Base-by-base conservation (phyloP, 2,797 vertebrate genomes). In the Acipenser oxyrinchus region DNA sequence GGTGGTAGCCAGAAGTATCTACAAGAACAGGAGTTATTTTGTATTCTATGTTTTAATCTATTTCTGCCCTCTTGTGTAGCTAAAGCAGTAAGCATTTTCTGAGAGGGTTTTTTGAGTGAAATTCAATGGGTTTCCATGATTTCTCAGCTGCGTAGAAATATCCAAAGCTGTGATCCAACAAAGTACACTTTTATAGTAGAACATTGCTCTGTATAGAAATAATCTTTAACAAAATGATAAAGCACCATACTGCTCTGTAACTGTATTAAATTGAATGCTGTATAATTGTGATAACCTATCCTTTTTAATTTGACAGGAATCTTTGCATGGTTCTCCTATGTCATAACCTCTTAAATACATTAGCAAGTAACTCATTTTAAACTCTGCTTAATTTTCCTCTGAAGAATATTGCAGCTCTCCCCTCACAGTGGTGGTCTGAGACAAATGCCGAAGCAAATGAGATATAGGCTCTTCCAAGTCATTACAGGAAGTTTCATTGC, bases 401-500 rank as follows among this genome's bases (percentile, higher is more conserved):
- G 62, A 69, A 67, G 67, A 53, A 66, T 51, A 69, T 66, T 73
- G 60, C 63, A 71, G 60, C 67, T 70, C 55, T 66, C 67, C 67
- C 64, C 65, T 57, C 58, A 67, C 60, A 71, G 60, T 68, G 64
- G 66, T 68, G 11, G 52, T 55, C 60, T 60, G 58, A 62, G 63
- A 63, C 57, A 65, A 64, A 64, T 53, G 15, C 60, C 66, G 60
- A 59, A 69, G 49, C 58, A 84, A 74, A 74, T 74, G 68, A 69
- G 76, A 75, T 63, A 82, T 78, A 75, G 82, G 72, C 70, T 76
- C 48, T 84, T 88, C 85, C 82, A 83, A 87, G 78, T 82, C 68
- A 81, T 81, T 83, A 83, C 78, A 80, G 68, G 77, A 83, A 87
- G 82, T 86, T 80, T 87, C 71, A 59, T 80, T 79, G 78, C 82